phyloP scores from a whole-genome alignment of 2,797 vertebrate species.

The Smutsia gigantea region DNA sequence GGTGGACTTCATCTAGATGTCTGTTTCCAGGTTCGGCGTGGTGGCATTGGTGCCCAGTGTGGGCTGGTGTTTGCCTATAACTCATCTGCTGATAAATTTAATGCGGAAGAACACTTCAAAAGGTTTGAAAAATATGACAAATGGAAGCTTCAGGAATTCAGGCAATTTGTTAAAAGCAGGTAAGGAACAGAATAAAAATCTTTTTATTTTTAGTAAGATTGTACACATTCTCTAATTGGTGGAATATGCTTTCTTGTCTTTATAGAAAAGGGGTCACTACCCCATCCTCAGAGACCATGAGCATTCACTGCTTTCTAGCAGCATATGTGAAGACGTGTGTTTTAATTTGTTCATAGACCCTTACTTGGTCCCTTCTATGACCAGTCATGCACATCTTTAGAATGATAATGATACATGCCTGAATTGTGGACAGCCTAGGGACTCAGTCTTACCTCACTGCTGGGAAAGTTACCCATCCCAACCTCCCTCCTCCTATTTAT shows the following conservation, averaged over 20 bases:
- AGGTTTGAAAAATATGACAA: constrained; percentile 93
- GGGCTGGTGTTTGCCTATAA: constrained; percentile 97
- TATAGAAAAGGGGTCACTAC: not conserved
- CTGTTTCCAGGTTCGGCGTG: constrained; percentile 92
- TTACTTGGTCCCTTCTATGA: not conserved
- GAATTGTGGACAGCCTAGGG: not conserved
- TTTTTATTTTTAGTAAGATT: not conserved
- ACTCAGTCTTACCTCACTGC: not conserved
- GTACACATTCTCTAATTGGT: not conserved
- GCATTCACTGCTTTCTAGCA: not conserved
- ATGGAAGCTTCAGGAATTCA: constrained; percentile 94
- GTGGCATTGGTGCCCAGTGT: constrained; percentile 96
- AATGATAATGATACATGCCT: not conserved
- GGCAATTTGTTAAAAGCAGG: constrained; percentile 94
- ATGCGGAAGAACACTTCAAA: constrained; percentile 95
- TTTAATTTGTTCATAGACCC: not conserved
- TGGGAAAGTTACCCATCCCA: not conserved
- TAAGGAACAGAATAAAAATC: constrained; percentile 78
- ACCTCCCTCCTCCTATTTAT: not conserved
- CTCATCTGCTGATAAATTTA: constrained; percentile 89
- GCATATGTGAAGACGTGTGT: not conserved
- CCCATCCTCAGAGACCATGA: not conserved
- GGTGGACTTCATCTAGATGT: not conserved
- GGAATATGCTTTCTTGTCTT: not conserved
- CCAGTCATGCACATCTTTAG: not conserved